Conservation (phyloP, 2,888 invertebrate genomes). For the Cosmia pyralina region DNA sequence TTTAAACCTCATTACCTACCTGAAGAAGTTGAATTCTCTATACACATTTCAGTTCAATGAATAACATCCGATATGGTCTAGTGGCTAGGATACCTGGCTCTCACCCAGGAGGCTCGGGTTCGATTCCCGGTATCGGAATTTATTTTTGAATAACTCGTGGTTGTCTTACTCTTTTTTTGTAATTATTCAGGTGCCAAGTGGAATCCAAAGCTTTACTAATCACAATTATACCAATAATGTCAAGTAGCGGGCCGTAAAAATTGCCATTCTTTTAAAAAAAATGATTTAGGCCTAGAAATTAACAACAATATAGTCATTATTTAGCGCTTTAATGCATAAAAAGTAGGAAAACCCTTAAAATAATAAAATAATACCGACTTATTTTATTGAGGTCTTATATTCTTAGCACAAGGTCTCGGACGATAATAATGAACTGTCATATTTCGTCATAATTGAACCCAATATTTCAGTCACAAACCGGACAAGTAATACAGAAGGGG, state of each 20-base stretch:
- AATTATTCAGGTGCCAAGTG: background rate
- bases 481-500: slow-evolving; percentile 32
- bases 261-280: background rate
- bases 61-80: slow-evolving; percentile 79
- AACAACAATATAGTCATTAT: background rate
- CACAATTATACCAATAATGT: background rate
- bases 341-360: background rate
- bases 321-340: background rate
- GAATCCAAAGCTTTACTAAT: background rate
- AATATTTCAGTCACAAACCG: slow-evolving; percentile 39
- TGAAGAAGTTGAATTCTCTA: background rate
- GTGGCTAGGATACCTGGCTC: slow-evolving; percentile 93
- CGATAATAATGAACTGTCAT: slow-evolving; percentile 22
- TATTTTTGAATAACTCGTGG: slow-evolving; percentile 12
- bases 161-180: background rate
- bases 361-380: slow-evolving; percentile 5
- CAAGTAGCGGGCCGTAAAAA: background rate
- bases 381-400: slow-evolving; percentile 1
- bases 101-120: slow-evolving; percentile 92
- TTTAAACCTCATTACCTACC: too few species aligned
- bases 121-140: slow-evolving; percentile 91
- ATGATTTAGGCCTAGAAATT: background rate
- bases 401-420: background rate
- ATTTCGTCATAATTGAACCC: slow-evolving; percentile 42
- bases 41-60: rapidly evolving